Percentiles rank a stretch among this genome's conserved stretches.
Evolutionary conservation across 2,888 invertebrate genomes (phyloP).

Genomic region (Acanthosepion esculentum): DNA sequence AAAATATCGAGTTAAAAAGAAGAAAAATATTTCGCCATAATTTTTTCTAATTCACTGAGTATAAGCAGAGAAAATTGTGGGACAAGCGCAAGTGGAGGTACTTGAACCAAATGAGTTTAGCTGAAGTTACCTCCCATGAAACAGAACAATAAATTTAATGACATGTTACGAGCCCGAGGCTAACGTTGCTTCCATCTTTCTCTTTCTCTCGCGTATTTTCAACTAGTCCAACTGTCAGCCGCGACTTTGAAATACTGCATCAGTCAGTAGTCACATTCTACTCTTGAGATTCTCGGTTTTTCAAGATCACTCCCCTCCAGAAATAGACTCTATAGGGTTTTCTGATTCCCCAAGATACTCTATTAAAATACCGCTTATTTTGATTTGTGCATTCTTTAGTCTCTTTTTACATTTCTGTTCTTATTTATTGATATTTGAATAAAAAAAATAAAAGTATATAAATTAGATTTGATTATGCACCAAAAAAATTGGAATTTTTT

Average conservation of each 20-base stretch:
- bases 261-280: constrained; percentile 16
- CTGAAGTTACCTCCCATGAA: not conserved
- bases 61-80: not conserved
- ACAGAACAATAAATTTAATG: constrained; percentile 33
- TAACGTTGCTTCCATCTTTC: not conserved
- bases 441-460: not conserved
- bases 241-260: not conserved
- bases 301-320: constrained; percentile 16
- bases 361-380: not conserved
- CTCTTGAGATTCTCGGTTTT: not conserved
- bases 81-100: not conserved
- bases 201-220: not conserved
- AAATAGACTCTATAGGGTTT: not conserved
- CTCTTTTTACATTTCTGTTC: not conserved
- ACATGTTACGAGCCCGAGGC: not conserved
- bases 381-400: not conserved
- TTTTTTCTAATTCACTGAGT: not conserved
- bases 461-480: constrained; percentile 33
- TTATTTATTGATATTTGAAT: not conserved
- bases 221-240: not conserved
- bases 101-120: not conserved
- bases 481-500: not conserved
- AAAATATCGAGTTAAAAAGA: not conserved
- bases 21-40: not conserved
- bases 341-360: not conserved